Evolutionary conservation across 2,888 invertebrate species (phyloP), one percentile per base, ranked within the genome.

Genomic region (Nysson spinosus): DNA sequence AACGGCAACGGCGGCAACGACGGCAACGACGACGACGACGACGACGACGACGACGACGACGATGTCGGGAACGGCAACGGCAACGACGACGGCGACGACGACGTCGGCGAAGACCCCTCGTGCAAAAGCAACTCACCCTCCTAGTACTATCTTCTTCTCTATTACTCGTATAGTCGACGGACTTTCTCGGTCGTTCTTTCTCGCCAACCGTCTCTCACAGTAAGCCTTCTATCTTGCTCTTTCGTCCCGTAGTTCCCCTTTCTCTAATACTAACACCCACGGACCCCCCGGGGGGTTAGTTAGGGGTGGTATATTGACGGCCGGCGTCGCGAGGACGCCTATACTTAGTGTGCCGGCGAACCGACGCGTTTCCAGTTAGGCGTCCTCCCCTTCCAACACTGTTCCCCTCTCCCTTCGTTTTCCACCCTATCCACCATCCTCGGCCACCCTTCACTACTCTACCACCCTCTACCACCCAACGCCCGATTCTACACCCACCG

Each of bases 321-420:
- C 82, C 83, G 86, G 85, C 85, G 86, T 85, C 85, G 85, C 86
- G 85, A 86, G 86, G 84, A 85, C 85, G 86, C 85, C 85, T 86
- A 85, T 86, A 86, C 86, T 85, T 86, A 85, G 86, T 85, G 85
- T 85, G 83, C 85, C 78, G 75, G 83, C 79, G 84, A 81, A 82
- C 82, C 80, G 75, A 83, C 82, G 85, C 81, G 80, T 82, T 85
- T 84, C 83, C 82, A 82, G 74, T 79, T 69, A 66, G 75, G 69
- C 70, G 58, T 61, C 72, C 71, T 60, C 71, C 50, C 65, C 52
- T 64, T 64, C 56, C 64, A 54, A 58, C 68, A 51, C 39, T 63
- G 22, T 32, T 39, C 35, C 40, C 40, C 22, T 46, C 42, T 50
- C 65, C 32, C 51, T 35, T 26, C 51, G 46, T 46, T 50, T 57